phyloP scores from a whole-genome alignment of 2,797 vertebrate genomes.

The Sylvia borin region DNA sequence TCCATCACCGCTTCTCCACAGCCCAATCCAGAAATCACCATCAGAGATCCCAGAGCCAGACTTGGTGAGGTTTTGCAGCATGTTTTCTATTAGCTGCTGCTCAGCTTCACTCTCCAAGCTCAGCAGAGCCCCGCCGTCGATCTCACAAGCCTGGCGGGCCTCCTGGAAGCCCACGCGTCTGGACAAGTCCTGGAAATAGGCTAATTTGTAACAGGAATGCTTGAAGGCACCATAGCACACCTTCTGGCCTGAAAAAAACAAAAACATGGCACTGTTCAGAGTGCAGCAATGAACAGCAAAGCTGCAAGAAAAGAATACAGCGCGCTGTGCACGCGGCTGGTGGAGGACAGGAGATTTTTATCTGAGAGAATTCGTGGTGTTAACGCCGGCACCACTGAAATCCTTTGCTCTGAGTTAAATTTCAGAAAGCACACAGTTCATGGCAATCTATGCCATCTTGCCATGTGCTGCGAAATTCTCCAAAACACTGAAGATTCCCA shows the following conservation, averaged over 20 bases:
- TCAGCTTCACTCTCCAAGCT: slow-evolving; percentile 86
- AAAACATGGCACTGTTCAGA: background rate
- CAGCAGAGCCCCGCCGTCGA: slow-evolving; percentile 85
- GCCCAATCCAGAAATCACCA: slow-evolving; percentile 96
- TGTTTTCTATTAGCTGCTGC: slow-evolving; percentile 88
- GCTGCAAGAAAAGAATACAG: background rate
- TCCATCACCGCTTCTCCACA: slow-evolving; percentile 83
- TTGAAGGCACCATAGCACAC: slow-evolving; percentile 84
- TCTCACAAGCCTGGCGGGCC: slow-evolving; percentile 86
- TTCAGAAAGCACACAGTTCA: background rate
- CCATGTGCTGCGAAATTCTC: background rate
- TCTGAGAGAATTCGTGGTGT: background rate
- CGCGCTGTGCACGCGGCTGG: background rate
- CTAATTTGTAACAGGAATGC: slow-evolving; percentile 91
- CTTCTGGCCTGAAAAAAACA: slow-evolving; percentile 84
- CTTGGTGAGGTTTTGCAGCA: slow-evolving; percentile 86
- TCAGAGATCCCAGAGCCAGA: slow-evolving; percentile 83
- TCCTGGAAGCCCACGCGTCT: slow-evolving; percentile 90
- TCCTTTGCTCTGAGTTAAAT: background rate
- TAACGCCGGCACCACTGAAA: background rate
- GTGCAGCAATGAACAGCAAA: background rate
- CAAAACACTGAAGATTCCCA: background rate
- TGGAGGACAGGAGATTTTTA: background rate
- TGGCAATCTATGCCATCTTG: background rate
- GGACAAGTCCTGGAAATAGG: slow-evolving; percentile 91